Evolutionary conservation across 2,888 invertebrate species (phyloP), one percentile per base, ranked within the genome.

Genomic region (Synanthedon myopaeformis): DNA sequence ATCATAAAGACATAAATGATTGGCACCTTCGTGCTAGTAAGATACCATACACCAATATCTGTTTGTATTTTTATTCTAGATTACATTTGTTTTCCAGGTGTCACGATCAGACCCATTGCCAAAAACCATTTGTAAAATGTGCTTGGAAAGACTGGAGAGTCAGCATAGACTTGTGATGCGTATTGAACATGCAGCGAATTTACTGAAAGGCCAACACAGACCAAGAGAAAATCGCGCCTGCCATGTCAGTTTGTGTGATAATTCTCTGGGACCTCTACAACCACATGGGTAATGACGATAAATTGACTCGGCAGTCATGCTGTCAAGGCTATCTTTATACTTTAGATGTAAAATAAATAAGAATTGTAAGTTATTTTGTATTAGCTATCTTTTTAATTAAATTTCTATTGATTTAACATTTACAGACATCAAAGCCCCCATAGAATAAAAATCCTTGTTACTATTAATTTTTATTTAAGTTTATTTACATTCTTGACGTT

Each of bases 101-200:
- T 89, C 89, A 52, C 88, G 89, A 54, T 89, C 89, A 61, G 91
- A 91, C 76, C 90, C 92, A 53, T 75, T 93, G 57, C 93, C 93
- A 49, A 93, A 93, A 84, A 92, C 92, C 41, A 90, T 91, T 54
- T 91, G 91, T 69, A 88, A 88, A 66, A 84, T 82, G 51, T 91
- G 91, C 66, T 75, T 91, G 63, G 87, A 88, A 56, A 85, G 90
- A 57, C 82, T 91, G 61, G 90, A 91, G 66, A 80, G 78, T 60
- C 90, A 90, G 62, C 91, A 91, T 61, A 80, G 73, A 58, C 64
- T 88, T 57, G 84, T 87, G 56, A 71, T 81, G 76, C 79, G 82
- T 49, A 86, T 88, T 65, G 85, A 87, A 62, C 78, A 79, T 57
- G 82, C 87, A 52, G 78, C 85, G 35, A 74, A 74, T 59, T 73